Percentiles rank a stretch among this genome's conserved stretches.
Evolutionary conservation across 2,888 invertebrate species (phyloP).

Genomic region (Latrodectus hesperus): DNA sequence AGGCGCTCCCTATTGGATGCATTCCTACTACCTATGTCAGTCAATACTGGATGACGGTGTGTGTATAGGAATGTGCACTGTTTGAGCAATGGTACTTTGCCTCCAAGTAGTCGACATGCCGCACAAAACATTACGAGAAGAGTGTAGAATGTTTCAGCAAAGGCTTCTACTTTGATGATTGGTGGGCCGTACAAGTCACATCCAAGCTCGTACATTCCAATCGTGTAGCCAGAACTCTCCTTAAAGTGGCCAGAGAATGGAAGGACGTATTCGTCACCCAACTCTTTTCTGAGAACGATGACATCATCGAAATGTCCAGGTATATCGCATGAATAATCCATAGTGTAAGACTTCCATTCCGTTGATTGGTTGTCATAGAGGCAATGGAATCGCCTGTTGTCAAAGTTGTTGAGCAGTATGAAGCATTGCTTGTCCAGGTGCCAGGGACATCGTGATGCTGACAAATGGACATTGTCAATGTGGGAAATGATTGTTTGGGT

Average conservation of each 20-base stretch:
- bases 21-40: not conserved
- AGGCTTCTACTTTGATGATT: not conserved
- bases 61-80: not conserved
- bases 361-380: not conserved
- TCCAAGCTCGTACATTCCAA: not conserved
- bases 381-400: not conserved
- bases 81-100: not conserved
- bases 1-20: not conserved
- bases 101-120: not conserved
- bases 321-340: not conserved
- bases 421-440: not conserved
- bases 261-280: not conserved
- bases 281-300: not conserved
- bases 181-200: not conserved
- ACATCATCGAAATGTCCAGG: not conserved
- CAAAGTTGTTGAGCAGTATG: not conserved
- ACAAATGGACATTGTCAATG: conserved; percentile 7
- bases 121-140: not conserved
- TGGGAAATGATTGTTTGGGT: conserved; percentile 10
- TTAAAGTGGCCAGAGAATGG: not conserved
- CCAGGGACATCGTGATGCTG: not conserved
- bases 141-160: not conserved
- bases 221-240: not conserved
- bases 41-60: not conserved
- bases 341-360: not conserved